Evolutionary conservation across 2,797 vertebrate genomes (phyloP), one percentile per base, ranked within the genome.

Genomic region (Varecia variegata): DNA sequence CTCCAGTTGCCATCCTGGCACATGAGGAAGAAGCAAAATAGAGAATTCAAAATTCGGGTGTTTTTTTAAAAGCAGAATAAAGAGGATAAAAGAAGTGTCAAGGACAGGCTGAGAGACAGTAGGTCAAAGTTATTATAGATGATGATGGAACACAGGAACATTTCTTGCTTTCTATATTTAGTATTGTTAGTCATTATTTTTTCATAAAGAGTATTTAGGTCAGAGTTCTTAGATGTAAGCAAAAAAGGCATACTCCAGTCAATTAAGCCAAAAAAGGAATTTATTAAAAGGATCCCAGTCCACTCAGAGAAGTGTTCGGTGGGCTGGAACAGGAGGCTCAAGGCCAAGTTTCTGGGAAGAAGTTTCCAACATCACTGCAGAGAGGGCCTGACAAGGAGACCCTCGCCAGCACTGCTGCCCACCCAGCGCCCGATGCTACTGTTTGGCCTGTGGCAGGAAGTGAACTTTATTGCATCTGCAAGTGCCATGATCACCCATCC

Each of bases 161-260:
- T 17, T 95, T 45, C 73, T 43, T 12, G 13, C 15, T 40, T 27
- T 15, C 62, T 82, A 21, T 73, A 83, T 90, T 97, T 65, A 74
- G 65, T 38, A 54, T 90, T 6, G 73, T 74, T 52, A 91, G 73
- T 87, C 50, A 87, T 52, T 91, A 52, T 47, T 86, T 97, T 93
- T 73, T 86, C 27, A 74, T 68, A 93, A 81, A 65, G 43, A 87
- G 35, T 87, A 90, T 95, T 56, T 95, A 79, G 62, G 88, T 74
- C 56, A 84, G 80, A 87, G 12, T 89, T 95, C n/a, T 38, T 62
- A 67, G 50, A 38, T 52, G 20, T 68, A 82, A 87, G 68, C 54
- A 90, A 71, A 52, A 65, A 32, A 95, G 86, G 25, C 12, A 79
- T 30, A 60, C 18, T 79, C 25, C 54, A 32, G 35, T n/a, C 77